These are phyloP conservation scores for Scophthalmus maximus DNA, from an alignment of 2,113 vertebrate genomes.

Conservation along the genomic window DNA sequence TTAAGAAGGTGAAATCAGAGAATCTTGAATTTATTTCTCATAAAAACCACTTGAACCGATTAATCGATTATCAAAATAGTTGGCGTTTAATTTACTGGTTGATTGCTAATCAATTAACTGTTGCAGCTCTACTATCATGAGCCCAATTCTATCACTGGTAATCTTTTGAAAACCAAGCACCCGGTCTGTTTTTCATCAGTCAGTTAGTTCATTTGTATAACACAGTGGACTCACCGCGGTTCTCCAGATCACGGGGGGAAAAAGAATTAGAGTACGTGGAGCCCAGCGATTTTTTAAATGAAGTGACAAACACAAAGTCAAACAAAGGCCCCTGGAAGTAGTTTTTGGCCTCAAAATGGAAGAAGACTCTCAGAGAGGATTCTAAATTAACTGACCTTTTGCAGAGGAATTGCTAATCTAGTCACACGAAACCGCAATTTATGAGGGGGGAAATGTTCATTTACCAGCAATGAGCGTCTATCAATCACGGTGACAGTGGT, in stretches of 20 bases:
- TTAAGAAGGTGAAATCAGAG: too few relatives aligned
- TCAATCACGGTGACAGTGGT: constrained; percentile 80
- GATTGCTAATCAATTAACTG: too few relatives aligned
- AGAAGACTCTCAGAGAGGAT: constrained; percentile 50
- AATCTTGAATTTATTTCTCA: too few relatives aligned
- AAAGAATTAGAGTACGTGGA: neutral
- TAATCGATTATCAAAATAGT: too few relatives aligned
- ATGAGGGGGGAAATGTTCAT: constrained; percentile 78
- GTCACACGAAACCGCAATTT: constrained; percentile 81
- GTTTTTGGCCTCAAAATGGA: constrained; percentile 15
- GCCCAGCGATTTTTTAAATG: constrained; percentile 25
- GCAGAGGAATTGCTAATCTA: constrained; percentile 78
- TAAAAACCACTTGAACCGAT: too few relatives aligned
- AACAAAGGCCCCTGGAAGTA: constrained; percentile 51
- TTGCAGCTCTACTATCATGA: too few relatives aligned
- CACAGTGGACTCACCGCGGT: neutral
- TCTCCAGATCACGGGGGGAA: neutral
- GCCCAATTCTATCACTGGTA: neutral
- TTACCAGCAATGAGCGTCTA: constrained; percentile 77
- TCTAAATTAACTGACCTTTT: constrained; percentile 82
- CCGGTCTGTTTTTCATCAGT: neutral
- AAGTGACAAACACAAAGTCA: constrained; percentile 60
- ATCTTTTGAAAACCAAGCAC: neutral
- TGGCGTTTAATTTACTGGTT: too few relatives aligned
- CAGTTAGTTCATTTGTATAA: neutral